Percentiles rank a stretch among this genome's conserved stretches.
phyloP scores from a whole-genome alignment of 1,140 invertebrate species.

The Camponotus floridanus region DNA sequence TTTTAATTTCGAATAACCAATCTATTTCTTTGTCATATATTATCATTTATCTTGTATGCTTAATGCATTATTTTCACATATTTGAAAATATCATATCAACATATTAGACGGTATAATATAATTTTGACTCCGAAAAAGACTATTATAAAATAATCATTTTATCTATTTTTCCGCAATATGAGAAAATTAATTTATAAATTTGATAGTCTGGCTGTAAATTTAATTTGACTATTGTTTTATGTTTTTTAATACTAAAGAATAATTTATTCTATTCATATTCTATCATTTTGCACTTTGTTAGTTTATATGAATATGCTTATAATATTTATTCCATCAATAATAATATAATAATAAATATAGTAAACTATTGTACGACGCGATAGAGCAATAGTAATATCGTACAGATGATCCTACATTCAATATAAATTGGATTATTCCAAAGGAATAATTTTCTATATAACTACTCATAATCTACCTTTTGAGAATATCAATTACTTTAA shows the following conservation, averaged over 20 bases:
- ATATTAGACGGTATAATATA: neutral
- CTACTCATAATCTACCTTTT: neutral
- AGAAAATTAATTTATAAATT: neutral
- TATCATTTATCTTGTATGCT: neutral
- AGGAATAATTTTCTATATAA: too few relatives aligned
- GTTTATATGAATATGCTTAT: neutral
- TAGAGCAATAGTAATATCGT: slow-evolving; percentile 5
- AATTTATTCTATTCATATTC: neutral
- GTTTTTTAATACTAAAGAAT: neutral
- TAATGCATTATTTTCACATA: neutral
- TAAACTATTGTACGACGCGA: neutral
- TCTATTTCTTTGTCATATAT: neutral
- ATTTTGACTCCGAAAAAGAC: neutral
- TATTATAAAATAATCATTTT: neutral
- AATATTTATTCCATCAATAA: slow-evolving; percentile 28
- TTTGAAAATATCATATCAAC: too few relatives aligned
- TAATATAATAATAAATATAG: neutral
- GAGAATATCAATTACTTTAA: slow-evolving; percentile 9
- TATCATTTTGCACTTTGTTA: too few relatives aligned
- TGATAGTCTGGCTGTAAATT: neutral
- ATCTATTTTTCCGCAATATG: neutral
- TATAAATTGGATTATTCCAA: slow-evolving; percentile 42
- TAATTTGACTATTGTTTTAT: neutral
- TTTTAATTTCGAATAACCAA: neutral
- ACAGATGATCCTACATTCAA: neutral